Base-by-base conservation (phyloP, 2,888 invertebrate genomes). In the Ornithoptera alexandrae region DNA sequence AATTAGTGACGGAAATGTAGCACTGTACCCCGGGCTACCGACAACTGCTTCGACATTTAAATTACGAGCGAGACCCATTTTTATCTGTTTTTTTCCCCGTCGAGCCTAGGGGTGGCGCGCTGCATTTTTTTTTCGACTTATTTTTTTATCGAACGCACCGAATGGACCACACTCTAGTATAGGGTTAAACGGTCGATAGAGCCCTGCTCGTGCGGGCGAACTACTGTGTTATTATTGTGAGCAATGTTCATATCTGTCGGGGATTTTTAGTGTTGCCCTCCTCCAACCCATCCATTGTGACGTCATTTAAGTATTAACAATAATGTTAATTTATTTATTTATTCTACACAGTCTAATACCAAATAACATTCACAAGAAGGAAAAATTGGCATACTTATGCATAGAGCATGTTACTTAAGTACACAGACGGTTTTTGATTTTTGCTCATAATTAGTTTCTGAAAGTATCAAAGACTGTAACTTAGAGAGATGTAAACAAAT, bases 21-120 rank as follows among this genome's bases (percentile, higher is more conserved):
- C 73, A 76, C 74, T 77, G 77, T 74, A 79, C 84, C 85, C 77
- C 77, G 75, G 84, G 87, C 87, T 88, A 87, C 83, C 84, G 85
- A 85, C 89, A 84, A 84, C 89, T 88, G 88, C 85, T 84, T 84
- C 85, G 84, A 86, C 89, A 89, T 84, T 89, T 91, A 92, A 91
- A 92, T 91, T 91, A 91, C 90, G 91, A 85, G 82, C 84, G 84
- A 80, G 86, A 83, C 83, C 83, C 82, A 84, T 85, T 88, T 89
- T 89, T 89, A 85, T 88, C 85, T 84, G 84, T 82, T 87, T 89
- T 88, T 42, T 90, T 91, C 89, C 85, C 79, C 83, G 80, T 79
- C 82, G 83, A 81, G 89, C 88, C 90, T 88, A 89, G 91, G 91
- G 90, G 90, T 88, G 88, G 89, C 83, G 83, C 81, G 79, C 71